phyloP scores from a whole-genome alignment of 2,888 invertebrate genomes.

The Carpatolechia fugitivella region DNA sequence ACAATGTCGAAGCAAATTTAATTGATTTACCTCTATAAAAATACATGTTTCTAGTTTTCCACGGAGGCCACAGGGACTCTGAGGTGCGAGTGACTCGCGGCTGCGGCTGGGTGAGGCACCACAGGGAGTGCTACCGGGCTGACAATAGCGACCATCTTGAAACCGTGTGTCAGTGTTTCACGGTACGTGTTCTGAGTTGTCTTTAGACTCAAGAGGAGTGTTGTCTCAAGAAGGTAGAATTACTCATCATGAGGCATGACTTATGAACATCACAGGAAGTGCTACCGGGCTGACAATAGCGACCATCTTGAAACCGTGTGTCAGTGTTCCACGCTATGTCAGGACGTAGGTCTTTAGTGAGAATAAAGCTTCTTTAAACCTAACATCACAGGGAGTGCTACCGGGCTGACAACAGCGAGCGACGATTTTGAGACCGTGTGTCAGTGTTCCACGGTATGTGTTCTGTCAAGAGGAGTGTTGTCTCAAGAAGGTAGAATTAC shows the following conservation, averaged over 20 bases:
- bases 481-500: no score
- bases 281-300: conserved; percentile 79
- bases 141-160: conserved; percentile 81
- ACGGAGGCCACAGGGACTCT: conserved; percentile 46
- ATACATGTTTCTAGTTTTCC: conserved; percentile 58
- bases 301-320: conserved; percentile 81
- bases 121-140: conserved; percentile 75
- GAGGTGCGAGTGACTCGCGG: conserved; percentile 79
- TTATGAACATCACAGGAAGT: conserved; percentile 61
- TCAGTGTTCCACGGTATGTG: conserved; percentile 67
- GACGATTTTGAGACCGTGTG: conserved; percentile 81
- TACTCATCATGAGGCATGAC: no score
- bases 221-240: no score
- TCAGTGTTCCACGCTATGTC: conserved; percentile 67
- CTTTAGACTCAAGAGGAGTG: no score
- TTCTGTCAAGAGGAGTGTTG: no score
- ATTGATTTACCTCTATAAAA: no score
- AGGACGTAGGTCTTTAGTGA: no score
- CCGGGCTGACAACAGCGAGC: conserved; percentile 77
- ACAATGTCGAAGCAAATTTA: no score
- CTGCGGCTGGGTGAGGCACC: conserved; percentile 81
- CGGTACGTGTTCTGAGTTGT: not conserved
- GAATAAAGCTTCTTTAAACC: no score
- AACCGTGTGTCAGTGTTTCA: conserved; percentile 80
- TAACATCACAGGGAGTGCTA: conserved; percentile 66